phyloP scores from a whole-genome alignment of 2,797 vertebrate genomes.

The Rhynchonycteris naso region DNA sequence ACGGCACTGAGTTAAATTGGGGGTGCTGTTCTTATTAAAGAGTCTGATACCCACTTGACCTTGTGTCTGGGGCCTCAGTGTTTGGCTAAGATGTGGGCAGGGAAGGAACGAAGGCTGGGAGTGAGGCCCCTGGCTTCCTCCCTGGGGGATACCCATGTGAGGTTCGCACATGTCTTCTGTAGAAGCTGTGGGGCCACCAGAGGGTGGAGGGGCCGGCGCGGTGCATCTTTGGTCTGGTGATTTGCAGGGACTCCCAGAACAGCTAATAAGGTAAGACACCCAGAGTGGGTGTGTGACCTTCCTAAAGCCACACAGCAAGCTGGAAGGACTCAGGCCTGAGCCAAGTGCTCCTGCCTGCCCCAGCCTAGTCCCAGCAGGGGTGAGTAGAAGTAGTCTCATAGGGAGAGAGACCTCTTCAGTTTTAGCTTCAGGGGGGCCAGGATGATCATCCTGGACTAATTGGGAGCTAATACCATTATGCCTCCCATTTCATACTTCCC shows the following conservation, averaged over 20 bases:
- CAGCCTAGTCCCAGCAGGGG: neutral
- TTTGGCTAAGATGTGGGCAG: neutral
- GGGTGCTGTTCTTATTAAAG: neutral
- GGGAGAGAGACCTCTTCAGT: neutral
- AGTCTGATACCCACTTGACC: accelerated
- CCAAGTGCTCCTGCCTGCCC: neutral
- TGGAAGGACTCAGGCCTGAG: neutral
- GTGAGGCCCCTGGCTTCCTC: neutral
- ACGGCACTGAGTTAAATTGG: accelerated
- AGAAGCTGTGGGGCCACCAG: neutral
- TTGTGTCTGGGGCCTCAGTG: accelerated
- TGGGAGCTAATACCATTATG: conserved; percentile 53
- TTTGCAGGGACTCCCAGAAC: no score
- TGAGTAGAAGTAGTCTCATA: accelerated
- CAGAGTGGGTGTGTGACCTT: conserved; percentile 29
- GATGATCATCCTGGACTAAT: neutral
- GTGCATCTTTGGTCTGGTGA: neutral
- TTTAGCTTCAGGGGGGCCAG: neutral
- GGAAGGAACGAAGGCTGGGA: neutral
- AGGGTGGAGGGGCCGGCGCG: accelerated
- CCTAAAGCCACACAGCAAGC: conserved; percentile 29
- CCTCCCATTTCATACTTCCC: neutral
- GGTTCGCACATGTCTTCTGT: accelerated
- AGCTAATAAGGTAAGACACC: neutral
- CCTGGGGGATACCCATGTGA: accelerated